Evolutionary conservation across 2,113 vertebrate genomes (phyloP), one percentile per base, ranked within the genome.

Genomic region (Bufo bufo): DNA sequence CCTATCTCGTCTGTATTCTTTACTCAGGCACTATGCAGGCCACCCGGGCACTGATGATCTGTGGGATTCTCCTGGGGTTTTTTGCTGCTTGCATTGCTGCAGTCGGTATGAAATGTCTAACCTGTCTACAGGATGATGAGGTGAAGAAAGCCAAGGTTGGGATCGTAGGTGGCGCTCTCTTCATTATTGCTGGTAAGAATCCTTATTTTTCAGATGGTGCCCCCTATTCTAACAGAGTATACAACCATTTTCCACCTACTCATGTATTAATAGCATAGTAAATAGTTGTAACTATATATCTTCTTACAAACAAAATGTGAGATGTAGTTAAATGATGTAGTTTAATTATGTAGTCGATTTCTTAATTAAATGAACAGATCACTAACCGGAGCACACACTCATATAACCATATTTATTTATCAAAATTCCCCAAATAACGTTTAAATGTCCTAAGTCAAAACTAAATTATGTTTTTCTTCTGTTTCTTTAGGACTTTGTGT

Each of bases 21-120:
- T 87, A 90, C 86, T 0, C 52, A 99, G 97, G 85, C 54, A 95
- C 92, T 23, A 90, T 97, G 81, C 97, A 97, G 92, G 94, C 94
- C 0, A 96, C 97, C 0, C 94, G 97, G 1, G 96, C 95, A 1
- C 87, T 97, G 91, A 96, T 99, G 96, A 91, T 98, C 77, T 63
- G 94, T 83, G 95, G 96, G 74, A 95, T 99, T 74, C 87, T 97
- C 10, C 58, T 98, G 84, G 96, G 97, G 12, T 90, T 94, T 2
- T 61, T 97, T 0, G 97, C 92, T 0, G 52, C 95, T 6, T 89
- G 97, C n/a, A 90, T 97, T 80, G 92, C 96, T 80, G 92, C 93
- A 0, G 63, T 93, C 2, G 97, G 98, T 11, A 97, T 99, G 96
- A 97, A 98, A 74, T 99, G 97, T 90, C 97, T 98, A 89, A 97